Evolutionary conservation across 1,140 invertebrate genomes (phyloP).

Genomic region (Aphelinus certus): DNA sequence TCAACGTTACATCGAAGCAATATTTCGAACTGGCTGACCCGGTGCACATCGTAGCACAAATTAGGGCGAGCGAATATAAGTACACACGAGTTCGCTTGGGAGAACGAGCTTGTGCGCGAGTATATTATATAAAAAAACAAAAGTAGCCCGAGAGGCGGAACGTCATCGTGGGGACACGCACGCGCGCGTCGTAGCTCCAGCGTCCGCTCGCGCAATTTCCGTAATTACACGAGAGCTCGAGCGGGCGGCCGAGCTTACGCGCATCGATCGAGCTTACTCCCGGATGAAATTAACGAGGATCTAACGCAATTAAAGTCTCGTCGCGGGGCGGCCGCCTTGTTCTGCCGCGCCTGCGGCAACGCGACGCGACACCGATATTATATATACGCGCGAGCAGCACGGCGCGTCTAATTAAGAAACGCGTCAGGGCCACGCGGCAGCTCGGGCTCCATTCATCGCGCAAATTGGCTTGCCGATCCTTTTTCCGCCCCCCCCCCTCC

Average conservation of each 20-base stretch:
- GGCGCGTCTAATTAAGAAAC: constrained; percentile 29
- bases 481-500: background rate
- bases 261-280: constrained; percentile 46
- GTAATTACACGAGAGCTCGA: constrained; percentile 3
- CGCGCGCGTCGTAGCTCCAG: background rate
- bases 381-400: background rate
- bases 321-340: constrained; percentile 3
- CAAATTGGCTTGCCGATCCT: constrained; percentile 25
- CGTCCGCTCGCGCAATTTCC: background rate
- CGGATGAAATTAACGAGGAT: constrained; percentile 49
- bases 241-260: background rate
- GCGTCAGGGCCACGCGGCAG: constrained; percentile 15
- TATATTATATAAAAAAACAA: too few species aligned
- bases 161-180: too few species aligned
- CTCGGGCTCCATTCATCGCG: constrained; percentile 30
- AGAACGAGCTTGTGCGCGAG: too few species aligned
- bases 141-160: too few species aligned
- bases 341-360: constrained; percentile 4
- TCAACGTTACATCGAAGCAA: too few species aligned
- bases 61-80: too few species aligned
- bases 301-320: constrained; percentile 50
- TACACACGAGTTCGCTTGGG: too few species aligned
- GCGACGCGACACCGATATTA: constrained; percentile 6
- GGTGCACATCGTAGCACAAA: too few species aligned
- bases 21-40: too few species aligned